A percentile compares a stretch with the other conserved stretches of the same genome.
phyloP scores from a whole-genome alignment of 2,888 invertebrate genomes.

The Steromphala cineraria region DNA sequence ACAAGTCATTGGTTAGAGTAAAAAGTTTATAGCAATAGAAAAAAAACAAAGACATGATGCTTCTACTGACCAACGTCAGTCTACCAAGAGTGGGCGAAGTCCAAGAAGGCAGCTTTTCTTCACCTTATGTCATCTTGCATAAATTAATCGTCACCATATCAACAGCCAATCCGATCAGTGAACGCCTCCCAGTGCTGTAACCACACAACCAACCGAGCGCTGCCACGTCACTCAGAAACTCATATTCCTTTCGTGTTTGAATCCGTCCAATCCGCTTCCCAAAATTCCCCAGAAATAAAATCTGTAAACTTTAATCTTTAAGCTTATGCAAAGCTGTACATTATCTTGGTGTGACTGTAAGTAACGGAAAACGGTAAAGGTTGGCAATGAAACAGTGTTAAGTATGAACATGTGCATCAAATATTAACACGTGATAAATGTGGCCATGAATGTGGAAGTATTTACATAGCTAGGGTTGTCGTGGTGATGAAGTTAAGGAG shows the following conservation, averaged over 20 bases:
- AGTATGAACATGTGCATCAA: no score
- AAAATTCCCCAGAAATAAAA: no score
- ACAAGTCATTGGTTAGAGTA: not conserved
- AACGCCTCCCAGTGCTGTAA: not conserved
- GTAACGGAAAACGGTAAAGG: no score
- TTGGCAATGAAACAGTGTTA: no score
- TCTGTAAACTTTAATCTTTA: no score
- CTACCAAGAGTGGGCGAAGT: not conserved
- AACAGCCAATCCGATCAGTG: not conserved
- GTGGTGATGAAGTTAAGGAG: not conserved
- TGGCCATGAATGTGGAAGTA: no score
- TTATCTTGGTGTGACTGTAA: no score
- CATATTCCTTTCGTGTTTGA: not conserved
- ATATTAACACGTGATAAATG: no score
- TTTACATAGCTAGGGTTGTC: no score
- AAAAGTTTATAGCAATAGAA: slow-evolving; percentile 2
- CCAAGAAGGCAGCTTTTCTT: not conserved
- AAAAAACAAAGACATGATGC: not conserved
- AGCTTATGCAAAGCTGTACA: no score
- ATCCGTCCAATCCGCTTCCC: no score
- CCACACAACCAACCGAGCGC: not conserved
- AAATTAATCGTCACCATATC: slow-evolving; percentile 1
- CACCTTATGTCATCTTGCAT: not conserved
- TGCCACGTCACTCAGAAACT: not conserved
- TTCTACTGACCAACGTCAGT: not conserved